These are phyloP conservation scores for Halichoerus grypus DNA, from an alignment of 2,113 vertebrate species.

Conservation along the genomic window DNA sequence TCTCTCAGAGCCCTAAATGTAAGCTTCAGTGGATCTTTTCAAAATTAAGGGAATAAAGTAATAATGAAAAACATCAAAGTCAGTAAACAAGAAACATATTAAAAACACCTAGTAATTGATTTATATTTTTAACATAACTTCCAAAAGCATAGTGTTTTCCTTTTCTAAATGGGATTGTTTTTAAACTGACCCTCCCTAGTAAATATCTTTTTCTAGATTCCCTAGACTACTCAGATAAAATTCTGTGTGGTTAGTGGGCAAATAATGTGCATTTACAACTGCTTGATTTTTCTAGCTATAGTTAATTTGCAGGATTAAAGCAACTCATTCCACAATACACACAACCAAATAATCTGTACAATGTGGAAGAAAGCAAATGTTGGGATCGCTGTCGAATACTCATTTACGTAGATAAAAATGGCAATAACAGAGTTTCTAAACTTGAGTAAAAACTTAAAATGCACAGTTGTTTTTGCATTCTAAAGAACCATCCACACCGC, in stretches of 20 bases:
- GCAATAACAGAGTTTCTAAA: background rate
- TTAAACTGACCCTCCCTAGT: background rate
- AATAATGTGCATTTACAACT: background rate
- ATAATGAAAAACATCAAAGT: background rate
- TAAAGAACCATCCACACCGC: background rate
- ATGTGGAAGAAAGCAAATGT: background rate
- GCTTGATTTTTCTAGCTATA: background rate
- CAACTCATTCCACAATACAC: background rate
- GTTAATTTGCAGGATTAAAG: background rate
- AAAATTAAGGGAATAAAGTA: background rate
- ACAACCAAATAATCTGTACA: background rate
- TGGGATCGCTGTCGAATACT: background rate
- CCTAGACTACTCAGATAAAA: background rate
- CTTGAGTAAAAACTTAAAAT: background rate
- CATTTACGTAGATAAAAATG: slow-evolving; percentile 3
- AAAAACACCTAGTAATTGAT: background rate
- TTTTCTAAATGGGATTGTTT: background rate
- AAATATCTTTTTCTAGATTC: background rate
- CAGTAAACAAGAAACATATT: background rate
- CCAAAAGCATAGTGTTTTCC: background rate
- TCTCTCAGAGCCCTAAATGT: background rate
- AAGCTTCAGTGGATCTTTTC: background rate
- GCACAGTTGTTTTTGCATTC: background rate
- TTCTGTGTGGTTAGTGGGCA: background rate
- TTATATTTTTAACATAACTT: slow-evolving; percentile 27